phyloP scores from a whole-genome alignment of 2,888 invertebrate genomes.

The Nymphalis polychloros region DNA sequence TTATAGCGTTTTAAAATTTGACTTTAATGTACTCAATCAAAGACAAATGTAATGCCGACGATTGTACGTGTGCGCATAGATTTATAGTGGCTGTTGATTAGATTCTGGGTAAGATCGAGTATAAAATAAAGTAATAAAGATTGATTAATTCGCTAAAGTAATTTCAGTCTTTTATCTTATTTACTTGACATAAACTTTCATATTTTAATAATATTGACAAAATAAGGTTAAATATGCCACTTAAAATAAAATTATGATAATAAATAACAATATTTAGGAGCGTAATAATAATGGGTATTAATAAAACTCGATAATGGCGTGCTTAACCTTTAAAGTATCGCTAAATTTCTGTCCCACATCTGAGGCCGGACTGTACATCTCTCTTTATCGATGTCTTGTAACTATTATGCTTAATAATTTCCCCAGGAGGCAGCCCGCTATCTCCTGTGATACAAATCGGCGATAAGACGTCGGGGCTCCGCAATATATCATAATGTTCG shows the following conservation, averaged over 20 bases:
- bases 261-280: conserved; percentile 28
- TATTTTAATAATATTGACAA: conserved; percentile 17
- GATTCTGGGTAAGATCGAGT: conserved; percentile 27
- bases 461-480: conserved; percentile 39
- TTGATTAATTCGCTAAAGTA: conserved; percentile 30
- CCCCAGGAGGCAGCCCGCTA: conserved; percentile 37
- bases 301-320: conserved; percentile 31
- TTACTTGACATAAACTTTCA: conserved; percentile 30
- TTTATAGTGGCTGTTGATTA: conserved; percentile 18
- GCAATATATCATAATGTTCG: conserved; percentile 64
- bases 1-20: conserved; percentile 37
- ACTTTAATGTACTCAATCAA: conserved; percentile 29
- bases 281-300: conserved; percentile 20
- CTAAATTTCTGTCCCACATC: conserved; percentile 35
- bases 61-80: conserved; percentile 18
- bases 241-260: conserved; percentile 22
- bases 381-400: conserved; percentile 35
- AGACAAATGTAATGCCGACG: conserved; percentile 17
- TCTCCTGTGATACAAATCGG: conserved; percentile 40
- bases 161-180: conserved; percentile 14
- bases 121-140: conserved; percentile 32
- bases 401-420: conserved; percentile 42
- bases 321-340: conserved; percentile 35
- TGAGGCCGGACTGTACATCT: conserved; percentile 30
- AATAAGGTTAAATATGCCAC: conserved; percentile 27